Evolutionary conservation across 2,888 invertebrate genomes (phyloP).

Genomic region (Philereme transversata): DNA sequence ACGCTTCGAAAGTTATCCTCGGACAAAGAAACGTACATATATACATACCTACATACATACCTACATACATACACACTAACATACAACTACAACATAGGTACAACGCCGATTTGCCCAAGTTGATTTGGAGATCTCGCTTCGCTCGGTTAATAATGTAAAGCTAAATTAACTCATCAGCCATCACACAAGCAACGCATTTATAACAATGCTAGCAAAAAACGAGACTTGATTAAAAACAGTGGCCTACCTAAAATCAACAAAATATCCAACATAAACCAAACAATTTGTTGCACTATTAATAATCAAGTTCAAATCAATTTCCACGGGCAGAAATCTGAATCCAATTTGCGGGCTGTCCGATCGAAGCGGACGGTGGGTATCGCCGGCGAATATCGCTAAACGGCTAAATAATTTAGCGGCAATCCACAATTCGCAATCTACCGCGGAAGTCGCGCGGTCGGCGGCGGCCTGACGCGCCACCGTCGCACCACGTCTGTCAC

Average conservation of each 20-base stretch:
- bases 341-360: slow-evolving; percentile 83
- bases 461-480: slow-evolving; percentile 33
- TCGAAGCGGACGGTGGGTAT: slow-evolving; percentile 72
- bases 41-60: no score
- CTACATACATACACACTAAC: no score
- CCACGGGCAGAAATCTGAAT: slow-evolving; percentile 79
- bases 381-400: slow-evolving; percentile 80
- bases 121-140: no score
- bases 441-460: slow-evolving; percentile 50
- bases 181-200: no score
- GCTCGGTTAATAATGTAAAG: no score
- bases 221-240: no score
- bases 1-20: no score
- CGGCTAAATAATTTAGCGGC: slow-evolving; percentile 83
- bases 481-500: slow-evolving; percentile 40
- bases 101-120: no score
- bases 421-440: slow-evolving; percentile 58
- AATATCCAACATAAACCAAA: slow-evolving; percentile 25
- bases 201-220: no score
- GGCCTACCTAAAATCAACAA: background rate
- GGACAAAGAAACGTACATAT: no score
- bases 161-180: no score
- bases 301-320: slow-evolving; percentile 81
- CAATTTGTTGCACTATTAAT: slow-evolving; percentile 68
- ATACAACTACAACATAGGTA: no score